Evolutionary conservation across 2,888 invertebrate species (phyloP).

Genomic region (Anorthoa munda): DNA sequence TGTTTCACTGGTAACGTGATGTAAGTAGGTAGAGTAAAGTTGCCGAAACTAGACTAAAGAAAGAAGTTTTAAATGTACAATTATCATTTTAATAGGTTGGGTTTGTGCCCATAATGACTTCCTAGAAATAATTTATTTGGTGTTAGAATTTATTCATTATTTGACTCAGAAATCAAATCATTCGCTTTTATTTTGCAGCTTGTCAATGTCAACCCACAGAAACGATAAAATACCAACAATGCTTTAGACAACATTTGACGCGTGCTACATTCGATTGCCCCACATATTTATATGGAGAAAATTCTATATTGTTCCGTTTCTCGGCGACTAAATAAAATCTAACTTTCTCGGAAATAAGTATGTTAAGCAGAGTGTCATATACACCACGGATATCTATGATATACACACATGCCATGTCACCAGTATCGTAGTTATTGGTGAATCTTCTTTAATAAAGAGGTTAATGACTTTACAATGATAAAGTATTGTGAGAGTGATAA

Average conservation of each 20-base stretch:
- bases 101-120: background rate
- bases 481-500: slow-evolving; percentile 51
- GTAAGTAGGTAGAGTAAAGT: background rate
- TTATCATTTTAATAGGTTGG: background rate
- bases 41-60: background rate
- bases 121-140: background rate
- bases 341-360: slow-evolving; percentile 55
- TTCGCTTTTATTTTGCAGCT: background rate
- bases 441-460: slow-evolving; percentile 45
- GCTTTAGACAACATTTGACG: slow-evolving; percentile 21
- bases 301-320: slow-evolving; percentile 52
- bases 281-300: slow-evolving; percentile 50
- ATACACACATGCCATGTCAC: slow-evolving; percentile 41
- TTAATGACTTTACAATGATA: slow-evolving; percentile 43
- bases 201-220: background rate
- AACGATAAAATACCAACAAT: background rate
- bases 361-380: slow-evolving; percentile 51
- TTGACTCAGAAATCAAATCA: background rate
- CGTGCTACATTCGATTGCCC: slow-evolving; percentile 8
- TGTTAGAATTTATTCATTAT: slow-evolving; percentile 1
- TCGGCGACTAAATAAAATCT: slow-evolving; percentile 34
- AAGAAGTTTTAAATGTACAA: background rate
- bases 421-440: slow-evolving; percentile 18
- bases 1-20: background rate
- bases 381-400: too few species aligned